Evolutionary conservation across 2,797 vertebrate genomes (phyloP), one percentile per base, ranked within the genome.

Genomic region (Gymnoscopelus microlampas): DNA sequence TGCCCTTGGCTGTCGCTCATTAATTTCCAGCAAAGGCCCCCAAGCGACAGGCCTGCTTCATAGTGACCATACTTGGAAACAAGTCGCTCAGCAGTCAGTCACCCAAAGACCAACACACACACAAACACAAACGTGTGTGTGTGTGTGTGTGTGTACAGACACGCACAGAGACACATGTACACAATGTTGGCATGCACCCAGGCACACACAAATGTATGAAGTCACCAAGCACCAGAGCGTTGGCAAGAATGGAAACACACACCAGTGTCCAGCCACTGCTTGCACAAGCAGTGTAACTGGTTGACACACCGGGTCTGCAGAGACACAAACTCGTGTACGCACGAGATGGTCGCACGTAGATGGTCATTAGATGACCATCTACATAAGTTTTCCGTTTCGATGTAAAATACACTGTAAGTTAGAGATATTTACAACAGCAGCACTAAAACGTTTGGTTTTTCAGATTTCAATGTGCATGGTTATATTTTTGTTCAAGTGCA

Each of bases 11-110:
- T 95, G 94, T 94, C 90, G 87, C 88, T 93, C 95, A 95, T 97
- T 95, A 94, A 96, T 97, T 97, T 96, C 88, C 88, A 89, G 89
- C 93, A 94, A 95, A 95, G 94, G 87, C 90, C 94, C 85, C 87
- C 87, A 85, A 94, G 94, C 89, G 93, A 96, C 95, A 95, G 95
- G 93, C 91, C 91, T 81, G 72, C 91, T 39, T 95, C 93, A 95
- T 94, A 95, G 94, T 95, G 94, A 94, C 95, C 94, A 95, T 96
- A 96, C 95, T 97, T 95, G 95, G 96, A 95, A 87, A 95, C 84
- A 85, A 94, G 91, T 89, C 89, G 81, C 92, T 88, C 86, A 85
- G 87, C 53, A 3, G 53, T 13, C 50, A 51, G 3, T 13, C 50
- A 51, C 50, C 3, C 50, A n/a, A 4, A 15, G 12, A 56, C 23